Evolutionary conservation across 2,797 vertebrate species (phyloP).

Genomic region (Manis javanica): DNA sequence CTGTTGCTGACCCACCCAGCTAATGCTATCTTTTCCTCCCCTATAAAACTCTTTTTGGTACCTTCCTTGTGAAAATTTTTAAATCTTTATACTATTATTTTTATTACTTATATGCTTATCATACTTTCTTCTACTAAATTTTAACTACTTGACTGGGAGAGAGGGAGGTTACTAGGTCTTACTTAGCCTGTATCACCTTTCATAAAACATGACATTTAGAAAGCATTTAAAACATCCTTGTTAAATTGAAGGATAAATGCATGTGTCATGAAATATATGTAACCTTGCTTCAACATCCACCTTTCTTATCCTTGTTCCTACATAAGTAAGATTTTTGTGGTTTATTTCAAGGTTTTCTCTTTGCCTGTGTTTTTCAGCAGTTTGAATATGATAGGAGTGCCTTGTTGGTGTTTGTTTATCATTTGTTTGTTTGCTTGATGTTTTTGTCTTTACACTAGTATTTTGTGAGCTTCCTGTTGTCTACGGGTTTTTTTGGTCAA

Average conservation of each 20-base stretch:
- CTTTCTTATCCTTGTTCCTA: not conserved
- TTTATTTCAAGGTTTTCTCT: not conserved
- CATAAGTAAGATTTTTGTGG: not conserved
- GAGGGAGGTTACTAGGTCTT: not conserved
- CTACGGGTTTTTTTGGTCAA: not conserved
- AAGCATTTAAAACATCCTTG: constrained; percentile 34
- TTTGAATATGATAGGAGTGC: not conserved
- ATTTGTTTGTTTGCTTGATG: not conserved
- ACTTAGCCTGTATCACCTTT: constrained; percentile 4
- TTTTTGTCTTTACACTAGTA: not conserved
- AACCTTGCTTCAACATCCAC: not conserved
- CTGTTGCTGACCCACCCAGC: not conserved
- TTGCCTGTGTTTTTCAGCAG: not conserved
- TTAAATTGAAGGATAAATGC: not conserved
- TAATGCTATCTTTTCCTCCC: not conserved
- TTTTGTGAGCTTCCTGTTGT: not conserved
- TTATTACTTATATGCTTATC: not conserved
- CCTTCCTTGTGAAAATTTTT: not conserved
- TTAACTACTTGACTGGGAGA: not conserved
- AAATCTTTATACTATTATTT: not conserved
- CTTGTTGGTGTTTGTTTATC: not conserved
- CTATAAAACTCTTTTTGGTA: not conserved
- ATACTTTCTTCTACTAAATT: not conserved
- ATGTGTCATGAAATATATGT: not conserved
- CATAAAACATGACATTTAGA: not conserved